Evolutionary conservation across 2,113 vertebrate species (phyloP).

Genomic region (Osmerus eperlanus): DNA sequence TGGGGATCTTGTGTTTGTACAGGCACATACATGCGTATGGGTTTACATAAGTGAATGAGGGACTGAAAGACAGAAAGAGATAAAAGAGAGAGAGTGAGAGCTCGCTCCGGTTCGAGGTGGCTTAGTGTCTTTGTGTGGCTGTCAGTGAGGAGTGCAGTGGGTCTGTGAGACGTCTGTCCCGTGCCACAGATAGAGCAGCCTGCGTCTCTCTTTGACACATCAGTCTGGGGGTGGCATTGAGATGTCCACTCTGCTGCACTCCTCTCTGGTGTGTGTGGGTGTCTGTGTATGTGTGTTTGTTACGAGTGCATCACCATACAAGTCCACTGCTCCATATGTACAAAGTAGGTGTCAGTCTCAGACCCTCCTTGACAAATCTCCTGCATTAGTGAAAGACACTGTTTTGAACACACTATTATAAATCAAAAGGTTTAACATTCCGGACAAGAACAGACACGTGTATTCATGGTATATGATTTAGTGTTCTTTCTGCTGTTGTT

Average conservation of each 20-base stretch:
- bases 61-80: conserved; percentile 37
- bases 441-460: background rate
- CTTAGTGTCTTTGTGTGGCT: conserved; percentile 69
- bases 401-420: background rate
- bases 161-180: conserved; percentile 51
- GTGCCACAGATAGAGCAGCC: conserved; percentile 60
- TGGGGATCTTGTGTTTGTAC: conserved; percentile 37
- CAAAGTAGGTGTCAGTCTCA: background rate
- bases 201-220: conserved; percentile 70
- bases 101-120: conserved; percentile 57
- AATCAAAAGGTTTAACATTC: background rate
- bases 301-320: background rate
- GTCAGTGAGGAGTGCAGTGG: conserved; percentile 65
- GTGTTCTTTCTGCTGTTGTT: background rate
- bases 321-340: background rate
- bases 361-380: background rate
- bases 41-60: conserved; percentile 27
- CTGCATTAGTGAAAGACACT: background rate
- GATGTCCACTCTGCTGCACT: conserved; percentile 53
- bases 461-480: background rate
- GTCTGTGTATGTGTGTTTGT: background rate
- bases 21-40: conserved; percentile 48
- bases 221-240: conserved; percentile 62
- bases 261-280: conserved; percentile 26
- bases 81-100: conserved; percentile 54